Conservation (phyloP, 92 coral and sea anemone genomes). For the Palythoa grandiflora region DNA sequence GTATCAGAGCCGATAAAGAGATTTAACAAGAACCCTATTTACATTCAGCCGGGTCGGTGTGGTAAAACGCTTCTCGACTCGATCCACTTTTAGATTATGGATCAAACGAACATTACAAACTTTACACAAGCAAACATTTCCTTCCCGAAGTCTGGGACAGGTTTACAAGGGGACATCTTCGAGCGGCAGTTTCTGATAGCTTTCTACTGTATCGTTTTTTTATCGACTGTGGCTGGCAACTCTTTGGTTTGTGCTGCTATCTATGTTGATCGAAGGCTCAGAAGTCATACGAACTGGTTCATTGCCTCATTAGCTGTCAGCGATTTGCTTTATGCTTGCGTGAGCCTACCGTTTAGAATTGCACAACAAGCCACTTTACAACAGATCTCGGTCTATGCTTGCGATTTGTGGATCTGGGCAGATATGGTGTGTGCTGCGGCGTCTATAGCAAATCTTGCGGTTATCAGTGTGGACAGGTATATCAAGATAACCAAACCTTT, state of each 20-base stretch:
- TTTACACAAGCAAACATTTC: neutral
- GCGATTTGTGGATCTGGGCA: constrained; percentile 87
- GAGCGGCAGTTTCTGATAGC: constrained; percentile 58
- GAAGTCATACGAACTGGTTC: constrained; percentile 96
- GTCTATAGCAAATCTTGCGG: constrained; percentile 89
- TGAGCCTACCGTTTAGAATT: constrained; percentile 77
- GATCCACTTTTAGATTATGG: neutral
- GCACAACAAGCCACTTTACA: constrained; percentile 64
- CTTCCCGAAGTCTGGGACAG: neutral
- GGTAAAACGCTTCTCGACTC: neutral
- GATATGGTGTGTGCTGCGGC: constrained; percentile 96
- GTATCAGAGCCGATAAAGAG: neutral
- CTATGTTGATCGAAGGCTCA: constrained; percentile 80
- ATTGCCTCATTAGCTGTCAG: constrained; percentile 94
- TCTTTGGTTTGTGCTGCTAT: constrained; percentile 87
- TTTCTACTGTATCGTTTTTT: constrained; percentile 69
- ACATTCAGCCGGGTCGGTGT: neutral
- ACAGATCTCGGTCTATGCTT: constrained; percentile 57
- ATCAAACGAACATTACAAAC: neutral
- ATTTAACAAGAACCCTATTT: neutral
- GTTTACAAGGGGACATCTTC: neutral
- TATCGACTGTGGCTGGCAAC: constrained; percentile 89
- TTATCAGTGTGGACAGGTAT: constrained; percentile 92
- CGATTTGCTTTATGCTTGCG: constrained; percentile 84
- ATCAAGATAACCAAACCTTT: constrained; percentile 97